Base-by-base conservation (phyloP, 2,113 vertebrate genomes). In the Trichomycterus rosablanca region DNA sequence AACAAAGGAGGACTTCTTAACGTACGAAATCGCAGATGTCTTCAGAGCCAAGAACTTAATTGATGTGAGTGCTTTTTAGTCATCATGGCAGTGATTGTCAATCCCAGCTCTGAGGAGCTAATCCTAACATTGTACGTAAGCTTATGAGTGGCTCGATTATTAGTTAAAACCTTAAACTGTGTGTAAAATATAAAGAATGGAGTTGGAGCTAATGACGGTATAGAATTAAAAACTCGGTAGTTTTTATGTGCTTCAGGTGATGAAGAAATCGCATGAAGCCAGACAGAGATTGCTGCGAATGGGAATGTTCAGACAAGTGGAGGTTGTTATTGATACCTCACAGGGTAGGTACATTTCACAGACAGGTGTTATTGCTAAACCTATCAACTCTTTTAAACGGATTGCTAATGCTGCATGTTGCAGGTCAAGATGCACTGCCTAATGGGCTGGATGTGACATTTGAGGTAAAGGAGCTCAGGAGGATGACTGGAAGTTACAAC, bases 391-490 rank as follows among this genome's bases (percentile, higher is more conserved):
- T 16, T 3, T 50, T 2, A 43, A 34, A 61, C 19, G n/a, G 19
- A 24, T 3, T 16, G 1, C 18, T 34, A 14, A 11, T 16, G 7
- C 20, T 63, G 28, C 3, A 54, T 0, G 7, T 67, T 1, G 1
- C 2, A 99, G 96, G 94, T 56, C 90, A 90, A 1, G 89, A 90
- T 7, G 94, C 96, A 1, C 89, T 97, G 69, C 92, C 95, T 0
- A 96, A 98, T 0, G 96, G 94, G 23, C 81, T 98, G 3, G 96
- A 99, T 1, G 90, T 98, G 26, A 97, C 89, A 0, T 98, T 97
- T 56, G 92, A 98, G 43, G 94, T 98, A n/a, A 91, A 87, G 0
- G 96, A 99, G 48, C 63, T 97, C 34, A 84, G 93, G 59, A 84
- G 91, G 37, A 45, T 99, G 59, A 98, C 95, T 0, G 94, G 94